Evolutionary conservation across 1,140 invertebrate species (phyloP).

Genomic region (Drosophila leontia): DNA sequence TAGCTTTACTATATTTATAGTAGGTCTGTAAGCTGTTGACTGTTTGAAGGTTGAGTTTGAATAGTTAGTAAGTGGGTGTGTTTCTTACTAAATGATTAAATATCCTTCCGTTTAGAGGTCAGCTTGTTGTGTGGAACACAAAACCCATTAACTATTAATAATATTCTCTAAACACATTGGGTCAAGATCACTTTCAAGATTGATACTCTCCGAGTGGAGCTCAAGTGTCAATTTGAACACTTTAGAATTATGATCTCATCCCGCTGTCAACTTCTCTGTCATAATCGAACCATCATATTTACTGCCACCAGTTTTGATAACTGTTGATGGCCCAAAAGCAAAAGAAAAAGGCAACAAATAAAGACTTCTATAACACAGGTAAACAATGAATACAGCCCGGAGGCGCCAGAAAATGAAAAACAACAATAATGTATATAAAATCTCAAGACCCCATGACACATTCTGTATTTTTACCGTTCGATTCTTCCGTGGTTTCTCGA

Average conservation of each 20-base stretch:
- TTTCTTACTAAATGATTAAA: neutral
- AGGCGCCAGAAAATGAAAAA: constrained; percentile 26
- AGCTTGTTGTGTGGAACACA: neutral
- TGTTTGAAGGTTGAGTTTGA: constrained; percentile 1
- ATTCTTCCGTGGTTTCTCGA: constrained; percentile 5
- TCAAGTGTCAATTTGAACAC: constrained; percentile 3
- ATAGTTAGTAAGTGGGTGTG: neutral
- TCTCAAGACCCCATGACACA: constrained; percentile 41
- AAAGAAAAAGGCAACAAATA: constrained; percentile 1
- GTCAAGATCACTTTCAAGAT: constrained; percentile 5
- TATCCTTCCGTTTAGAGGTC: neutral
- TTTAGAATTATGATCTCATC: constrained; percentile 15
- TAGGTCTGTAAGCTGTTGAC: neutral
- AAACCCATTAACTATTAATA: constrained; percentile 3
- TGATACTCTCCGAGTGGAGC: neutral
- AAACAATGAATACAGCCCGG: constrained; percentile 29
- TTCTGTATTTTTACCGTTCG: constrained; percentile 45
- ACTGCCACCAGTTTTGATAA: constrained; percentile 35
- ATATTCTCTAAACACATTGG: neutral
- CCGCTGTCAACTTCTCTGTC: neutral
- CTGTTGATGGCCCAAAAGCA: constrained; percentile 26
- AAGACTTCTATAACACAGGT: constrained; percentile 13
- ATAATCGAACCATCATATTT: constrained; percentile 24
- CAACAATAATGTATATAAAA: constrained; percentile 7
- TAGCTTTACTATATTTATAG: neutral